Base-by-base conservation (phyloP, 2,888 invertebrate species). In the Clitarchus hookeri region DNA sequence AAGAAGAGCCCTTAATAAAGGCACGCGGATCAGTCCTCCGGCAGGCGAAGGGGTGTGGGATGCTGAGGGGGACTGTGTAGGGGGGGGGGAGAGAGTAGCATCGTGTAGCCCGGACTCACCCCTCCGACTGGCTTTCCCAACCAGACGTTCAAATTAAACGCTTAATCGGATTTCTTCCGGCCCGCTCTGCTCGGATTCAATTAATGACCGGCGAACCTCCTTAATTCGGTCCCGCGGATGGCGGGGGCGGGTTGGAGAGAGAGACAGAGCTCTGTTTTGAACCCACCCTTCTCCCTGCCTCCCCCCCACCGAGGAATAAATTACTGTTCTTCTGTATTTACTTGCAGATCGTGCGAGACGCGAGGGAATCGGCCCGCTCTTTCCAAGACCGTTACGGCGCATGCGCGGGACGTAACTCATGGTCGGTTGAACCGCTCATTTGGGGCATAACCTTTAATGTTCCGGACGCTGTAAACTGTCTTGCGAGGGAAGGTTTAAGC, bases 71-170 rank as follows among this genome's bases (percentile, higher is more conserved):
- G 4, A 36, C 36, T 36, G 1, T 36, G 36, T 4, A 4, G 1
- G 36, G 65, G 54, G 23, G 36, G 54, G 19, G 36, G n/a, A 36
- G 27, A 26, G 65, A 27, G 84, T 16, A 23, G n/a, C 27, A 77
- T 36, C 84, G 44, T 36, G 44, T n/a, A 44, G 13, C 48, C 44
- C 13, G 23, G 48, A 48, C 84, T 12, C 84, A 26, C 65, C 44
- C 54, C 44, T 77, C 84, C 65, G 23, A 25, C 84, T 23, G 36
- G 78, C 36, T 78, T 44, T 82, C 83, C 82, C 85, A 80, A 86
- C 80, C 86, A 86, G 86, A 86, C 87, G 87, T 87, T 84, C 86
- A 87, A 87, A 87, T 87, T 87, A 87, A 87, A 87, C 87, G 87
- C 86, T 86, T 86, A 87, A 87, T 87, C 87, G 86, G 87, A 87